These are phyloP conservation scores for Aporophyla lueneburgensis DNA, from an alignment of 2,888 invertebrate genomes.

Conservation along the genomic window DNA sequence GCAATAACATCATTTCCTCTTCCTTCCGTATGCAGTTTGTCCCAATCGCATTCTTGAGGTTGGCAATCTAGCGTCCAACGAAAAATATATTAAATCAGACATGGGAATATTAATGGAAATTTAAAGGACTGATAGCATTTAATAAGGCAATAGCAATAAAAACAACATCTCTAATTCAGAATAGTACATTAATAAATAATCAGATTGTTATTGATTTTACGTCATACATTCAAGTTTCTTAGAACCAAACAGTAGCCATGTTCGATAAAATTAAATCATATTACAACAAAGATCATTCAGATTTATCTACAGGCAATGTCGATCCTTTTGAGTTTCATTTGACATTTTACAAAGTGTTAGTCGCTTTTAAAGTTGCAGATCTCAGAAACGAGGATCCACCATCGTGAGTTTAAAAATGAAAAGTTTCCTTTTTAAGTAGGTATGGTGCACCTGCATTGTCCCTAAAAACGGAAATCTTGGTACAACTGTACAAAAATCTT, in stretches of 20 bases:
- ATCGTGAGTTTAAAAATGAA: constrained; percentile 42
- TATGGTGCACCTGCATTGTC: too few relatives aligned
- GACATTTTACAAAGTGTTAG: constrained; percentile 73
- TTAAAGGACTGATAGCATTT: background rate
- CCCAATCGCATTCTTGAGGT: background rate
- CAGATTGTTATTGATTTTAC: background rate
- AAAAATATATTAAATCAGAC: background rate
- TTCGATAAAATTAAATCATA: constrained; percentile 70
- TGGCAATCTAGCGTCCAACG: background rate
- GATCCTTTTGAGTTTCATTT: constrained; percentile 79
- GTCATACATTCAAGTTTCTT: constrained; percentile 8
- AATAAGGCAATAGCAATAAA: constrained; percentile 36
- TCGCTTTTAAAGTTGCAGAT: constrained; percentile 75
- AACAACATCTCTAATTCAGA: constrained; percentile 28
- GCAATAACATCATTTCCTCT: background rate
- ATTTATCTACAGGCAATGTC: constrained; percentile 72
- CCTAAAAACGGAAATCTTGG: too few relatives aligned
- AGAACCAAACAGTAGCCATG: constrained; percentile 52
- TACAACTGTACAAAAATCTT: background rate
- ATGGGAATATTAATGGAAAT: background rate
- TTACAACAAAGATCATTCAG: constrained; percentile 74
- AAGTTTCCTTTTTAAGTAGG: too few relatives aligned
- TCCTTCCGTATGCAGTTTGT: background rate
- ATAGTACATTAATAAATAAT: constrained; percentile 21
- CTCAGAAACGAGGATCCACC: constrained; percentile 58